Evolutionary conservation across 2,888 invertebrate species (phyloP), one percentile per base, ranked within the genome.

Genomic region (Nymphalis urticae): DNA sequence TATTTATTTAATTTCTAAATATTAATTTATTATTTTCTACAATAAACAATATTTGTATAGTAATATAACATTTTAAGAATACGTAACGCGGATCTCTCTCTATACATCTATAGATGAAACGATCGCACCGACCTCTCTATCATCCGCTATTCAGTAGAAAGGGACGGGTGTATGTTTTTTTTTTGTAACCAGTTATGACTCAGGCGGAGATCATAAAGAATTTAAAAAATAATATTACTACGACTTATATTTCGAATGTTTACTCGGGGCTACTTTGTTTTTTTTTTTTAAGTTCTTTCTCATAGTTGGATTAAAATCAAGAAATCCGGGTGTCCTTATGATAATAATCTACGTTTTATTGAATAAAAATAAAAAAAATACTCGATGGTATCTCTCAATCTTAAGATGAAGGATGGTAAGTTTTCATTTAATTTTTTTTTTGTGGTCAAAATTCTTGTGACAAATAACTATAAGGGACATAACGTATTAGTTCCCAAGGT

Each of bases 161-260:
- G 77, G 70, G 83, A 82, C 63, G 71, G 67, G 13, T 42, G 42
- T 10, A 4, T 42, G 36, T 24, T 71, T 69, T 79, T n/a, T 77
- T 76, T 77, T 82, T 82, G 73, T 75, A 74, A 73, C 76, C 82
- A 79, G 83, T 81, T 82, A 82, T 80, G 81, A 81, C 80, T 80
- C 79, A 77, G 79, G 75, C 74, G 75, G 70, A 75, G 82, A 83
- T 83, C 85, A 83, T 86, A 87, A 85, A 85, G 82, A 85, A 85
- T 86, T 86, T 82, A 82, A 85, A 87, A 58, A 87, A 85, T 85
- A 82, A 86, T 86, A 85, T 83, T 83, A 83, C 82, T 73, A 74
- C 77, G 79, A 75, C 76, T 78, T 78, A 83, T 83, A 80, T 80
- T 82, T 81, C 76, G 78, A 77, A 85, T 86, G 82, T 86, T 86